A percentile compares a stretch with the other conserved stretches of the same genome.
phyloP scores from a whole-genome alignment of 2,888 invertebrate species.

The Trachelus tabidus region DNA sequence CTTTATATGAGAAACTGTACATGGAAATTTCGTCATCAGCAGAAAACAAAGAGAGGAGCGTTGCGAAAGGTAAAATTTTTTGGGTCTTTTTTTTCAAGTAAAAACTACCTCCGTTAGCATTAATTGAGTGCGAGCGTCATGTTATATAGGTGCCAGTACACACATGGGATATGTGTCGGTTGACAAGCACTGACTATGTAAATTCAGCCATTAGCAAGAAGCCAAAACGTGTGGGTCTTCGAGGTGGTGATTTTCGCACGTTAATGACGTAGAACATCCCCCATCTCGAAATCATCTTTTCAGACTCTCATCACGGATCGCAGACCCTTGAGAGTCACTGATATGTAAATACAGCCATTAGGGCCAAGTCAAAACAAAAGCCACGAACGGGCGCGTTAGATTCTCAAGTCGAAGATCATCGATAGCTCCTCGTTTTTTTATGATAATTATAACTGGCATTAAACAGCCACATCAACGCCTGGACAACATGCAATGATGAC shows the following conservation, averaged over 20 bases:
- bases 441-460: background rate
- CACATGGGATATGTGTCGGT: background rate
- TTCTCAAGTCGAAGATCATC: background rate
- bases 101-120: background rate
- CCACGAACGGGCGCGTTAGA: background rate
- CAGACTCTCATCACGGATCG: constrained; percentile 5
- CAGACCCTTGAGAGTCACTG: constrained; percentile 17
- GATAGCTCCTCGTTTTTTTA: background rate
- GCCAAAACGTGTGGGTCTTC: background rate
- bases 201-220: background rate
- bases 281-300: background rate
- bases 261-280: background rate
- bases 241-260: constrained; percentile 5
- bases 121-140: background rate
- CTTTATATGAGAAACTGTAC: background rate
- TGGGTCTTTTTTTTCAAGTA: background rate
- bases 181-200: background rate
- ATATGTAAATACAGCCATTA: constrained; percentile 23
- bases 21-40: background rate
- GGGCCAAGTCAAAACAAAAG: constrained; percentile 22
- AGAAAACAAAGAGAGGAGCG: background rate
- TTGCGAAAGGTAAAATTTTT: background rate
- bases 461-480: background rate
- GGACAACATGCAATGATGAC: background rate
- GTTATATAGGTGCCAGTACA: background rate